phyloP scores from a whole-genome alignment of 35 echinoderm and acorn worm species.

The Chiridota heheva region DNA sequence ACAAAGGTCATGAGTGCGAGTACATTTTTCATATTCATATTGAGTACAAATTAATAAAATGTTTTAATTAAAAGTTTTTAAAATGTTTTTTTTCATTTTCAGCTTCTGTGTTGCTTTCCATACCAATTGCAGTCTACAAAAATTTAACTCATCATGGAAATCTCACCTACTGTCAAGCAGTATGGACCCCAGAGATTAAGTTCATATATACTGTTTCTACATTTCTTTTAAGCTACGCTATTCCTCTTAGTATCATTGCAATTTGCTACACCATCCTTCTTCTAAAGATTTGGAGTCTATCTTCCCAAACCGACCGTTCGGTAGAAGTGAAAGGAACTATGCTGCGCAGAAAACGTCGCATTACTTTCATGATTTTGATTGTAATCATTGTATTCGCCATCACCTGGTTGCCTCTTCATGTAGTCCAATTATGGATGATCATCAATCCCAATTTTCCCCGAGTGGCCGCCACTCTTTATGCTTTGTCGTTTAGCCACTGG shows the following conservation, averaged over 20 bases:
- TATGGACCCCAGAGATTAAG: conserved; percentile 42
- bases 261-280: conserved; percentile 84
- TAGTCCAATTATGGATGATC: conserved; percentile 55
- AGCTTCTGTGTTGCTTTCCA: conserved; percentile 54
- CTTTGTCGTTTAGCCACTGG: conserved; percentile 65
- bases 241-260: conserved; percentile 72
- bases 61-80: too few relatives aligned
- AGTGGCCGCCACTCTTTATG: conserved; percentile 26
- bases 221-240: conserved; percentile 67
- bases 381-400: conserved; percentile 80
- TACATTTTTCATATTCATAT: too few relatives aligned
- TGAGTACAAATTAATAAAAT: too few relatives aligned
- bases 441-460: conserved; percentile 25
- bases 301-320: conserved; percentile 29
- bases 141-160: conserved; percentile 6
- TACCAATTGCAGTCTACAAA: conserved; percentile 60
- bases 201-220: conserved; percentile 64
- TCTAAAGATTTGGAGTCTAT: conserved; percentile 63
- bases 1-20: too few relatives aligned
- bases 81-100: not conserved
- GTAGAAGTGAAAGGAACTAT: conserved; percentile 20
- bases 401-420: conserved; percentile 82
- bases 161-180: conserved; percentile 34
- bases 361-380: conserved; percentile 87
- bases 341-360: conserved; percentile 73